These are phyloP conservation scores for Macrophya alboannulata DNA, from an alignment of 2,888 invertebrate genomes.

Conservation along the genomic window DNA sequence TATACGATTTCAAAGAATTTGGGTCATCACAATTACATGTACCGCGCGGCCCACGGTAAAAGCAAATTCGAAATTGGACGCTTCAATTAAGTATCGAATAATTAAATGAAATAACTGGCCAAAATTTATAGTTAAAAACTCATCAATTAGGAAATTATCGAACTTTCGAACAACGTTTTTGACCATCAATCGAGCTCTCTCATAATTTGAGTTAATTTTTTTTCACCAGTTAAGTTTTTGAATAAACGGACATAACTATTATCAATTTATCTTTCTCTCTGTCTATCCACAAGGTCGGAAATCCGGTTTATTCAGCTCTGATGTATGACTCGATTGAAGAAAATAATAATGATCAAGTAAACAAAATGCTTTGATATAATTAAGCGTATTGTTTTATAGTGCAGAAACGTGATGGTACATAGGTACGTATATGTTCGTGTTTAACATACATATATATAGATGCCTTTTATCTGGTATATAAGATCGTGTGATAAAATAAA, in stretches of 20 bases:
- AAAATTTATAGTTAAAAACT: not conserved
- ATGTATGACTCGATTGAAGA: not conserved
- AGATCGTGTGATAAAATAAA: conserved; percentile 30
- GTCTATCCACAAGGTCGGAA: conserved; percentile 15
- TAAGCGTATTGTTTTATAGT: not conserved
- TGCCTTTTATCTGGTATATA: not conserved
- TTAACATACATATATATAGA: not conserved
- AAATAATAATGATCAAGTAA: not conserved
- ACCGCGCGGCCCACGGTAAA: not conserved
- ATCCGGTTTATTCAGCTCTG: conserved; percentile 4
- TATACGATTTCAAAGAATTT: conserved; percentile 38
- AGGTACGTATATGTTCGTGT: not conserved
- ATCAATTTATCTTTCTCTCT: not conserved
- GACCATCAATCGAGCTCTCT: not conserved
- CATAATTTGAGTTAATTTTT: not conserved
- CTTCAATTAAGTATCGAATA: not conserved
- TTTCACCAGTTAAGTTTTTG: not conserved
- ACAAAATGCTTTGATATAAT: not conserved
- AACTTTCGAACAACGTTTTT: not conserved
- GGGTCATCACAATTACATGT: conserved; percentile 30
- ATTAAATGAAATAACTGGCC: not conserved
- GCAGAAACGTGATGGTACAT: not conserved
- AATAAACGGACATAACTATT: not conserved
- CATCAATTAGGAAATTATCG: not conserved
- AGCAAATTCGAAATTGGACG: not conserved